Percentiles rank a stretch among this genome's conserved stretches.
phyloP scores from a whole-genome alignment of 2,113 vertebrate species.

The Ceratotherium simum region DNA sequence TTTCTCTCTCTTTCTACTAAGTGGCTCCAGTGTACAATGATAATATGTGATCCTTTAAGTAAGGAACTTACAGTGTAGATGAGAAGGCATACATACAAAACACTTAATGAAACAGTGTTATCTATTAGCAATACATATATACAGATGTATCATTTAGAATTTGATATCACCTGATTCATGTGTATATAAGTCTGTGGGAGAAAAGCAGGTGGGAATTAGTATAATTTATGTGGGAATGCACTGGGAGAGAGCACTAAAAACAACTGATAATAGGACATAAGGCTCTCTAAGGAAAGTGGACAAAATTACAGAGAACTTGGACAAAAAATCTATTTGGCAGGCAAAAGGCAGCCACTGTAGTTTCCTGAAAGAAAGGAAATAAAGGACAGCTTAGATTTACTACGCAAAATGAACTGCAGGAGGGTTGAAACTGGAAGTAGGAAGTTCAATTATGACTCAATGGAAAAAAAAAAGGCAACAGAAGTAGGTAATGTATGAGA shows the following conservation, averaged over 20 bases:
- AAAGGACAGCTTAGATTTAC: background rate
- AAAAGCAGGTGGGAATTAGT: background rate
- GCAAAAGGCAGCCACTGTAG: background rate
- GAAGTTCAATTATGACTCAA: background rate
- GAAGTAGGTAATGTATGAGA: background rate
- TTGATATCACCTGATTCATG: background rate
- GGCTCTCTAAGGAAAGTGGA: background rate
- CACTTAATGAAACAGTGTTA: background rate
- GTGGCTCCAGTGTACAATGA: background rate
- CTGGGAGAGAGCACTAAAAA: background rate
- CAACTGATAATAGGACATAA: background rate
- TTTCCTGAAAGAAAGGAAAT: background rate
- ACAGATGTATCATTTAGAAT: background rate
- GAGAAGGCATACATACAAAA: background rate
- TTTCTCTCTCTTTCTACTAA: background rate
- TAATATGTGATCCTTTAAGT: background rate
- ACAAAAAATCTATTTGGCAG: slow-evolving; percentile 47
- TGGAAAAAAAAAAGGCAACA: background rate
- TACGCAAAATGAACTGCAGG: background rate
- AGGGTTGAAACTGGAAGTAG: background rate
- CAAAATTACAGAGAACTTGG: background rate
- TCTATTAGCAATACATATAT: background rate
- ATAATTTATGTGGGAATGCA: background rate
- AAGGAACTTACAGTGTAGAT: background rate
- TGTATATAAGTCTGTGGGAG: background rate